Base-by-base conservation (phyloP, 2,113 vertebrate species). In the Perognathus longimembris region DNA sequence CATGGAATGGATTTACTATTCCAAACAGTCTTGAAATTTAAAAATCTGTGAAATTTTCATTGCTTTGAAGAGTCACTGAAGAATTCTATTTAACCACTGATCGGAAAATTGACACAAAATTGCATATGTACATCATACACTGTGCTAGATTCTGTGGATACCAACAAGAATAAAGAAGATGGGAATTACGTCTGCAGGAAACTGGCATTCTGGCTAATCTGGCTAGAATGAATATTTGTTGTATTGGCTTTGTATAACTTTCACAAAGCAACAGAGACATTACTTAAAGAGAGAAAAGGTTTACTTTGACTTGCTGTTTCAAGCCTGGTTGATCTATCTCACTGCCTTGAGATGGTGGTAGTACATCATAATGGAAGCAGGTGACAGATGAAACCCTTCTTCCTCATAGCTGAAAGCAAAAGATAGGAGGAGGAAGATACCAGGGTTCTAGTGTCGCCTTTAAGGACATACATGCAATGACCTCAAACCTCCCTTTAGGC, bases 401-500 rank as follows among this genome's bases (percentile, higher is more conserved):
- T 36, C 7, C 18, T 82, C n/a, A 38, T 36, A 20, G n/a, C 9
- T 24, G 12, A 28, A 64, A 38, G 40, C 24, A 5, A 83, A 84
- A 84, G 45, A 34, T 11, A 50, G 21, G 15, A 42, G 28, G 12
- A 84, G 24, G 10, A 71, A 45, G 5, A 66, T 40, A 18, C 40
- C 8, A 17, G 24, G 40, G n/a, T 26, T 20, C 59, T 14, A 38
- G 3, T 26, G 0, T 6, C 18, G 32, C 70, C 57, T 24, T 32
- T 10, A 22, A 70, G 24, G 3, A 11, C 26, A 14, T 1, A 22
- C 2, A 0, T 14, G 8, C 12, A 32, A 9, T 32, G 28, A 15
- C 34, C 6, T 38, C 18, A 61, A 38, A n/a, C 36, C 38, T 59
- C 17, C 42, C 26, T 21, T 20, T 59, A 59, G 34, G 2, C 50